phyloP scores from a whole-genome alignment of 2,113 vertebrate species.

The Rana temporaria region DNA sequence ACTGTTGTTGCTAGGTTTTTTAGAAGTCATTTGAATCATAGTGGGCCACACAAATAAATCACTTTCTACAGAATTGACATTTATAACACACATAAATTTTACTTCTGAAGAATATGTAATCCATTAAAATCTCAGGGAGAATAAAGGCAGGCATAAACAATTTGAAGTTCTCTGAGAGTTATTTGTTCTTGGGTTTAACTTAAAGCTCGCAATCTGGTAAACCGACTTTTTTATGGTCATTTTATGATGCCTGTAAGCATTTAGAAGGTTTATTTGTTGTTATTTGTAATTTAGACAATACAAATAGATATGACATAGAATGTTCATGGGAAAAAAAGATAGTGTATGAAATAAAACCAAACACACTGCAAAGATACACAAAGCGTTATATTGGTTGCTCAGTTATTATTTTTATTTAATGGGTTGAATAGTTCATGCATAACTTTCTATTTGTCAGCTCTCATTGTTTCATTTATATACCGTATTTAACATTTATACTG shows the following conservation, averaged over 20 bases:
- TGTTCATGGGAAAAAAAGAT: too few relatives aligned
- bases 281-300: too few relatives aligned
- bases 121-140: conserved; percentile 21
- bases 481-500: too few relatives aligned
- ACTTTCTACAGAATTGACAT: conserved; percentile 49
- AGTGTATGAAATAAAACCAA: too few relatives aligned
- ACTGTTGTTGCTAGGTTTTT: conserved; percentile 40
- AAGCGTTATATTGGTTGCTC: too few relatives aligned
- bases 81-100: conserved; percentile 39
- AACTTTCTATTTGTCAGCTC: too few relatives aligned
- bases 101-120: conserved; percentile 23
- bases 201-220: conserved; percentile 8
- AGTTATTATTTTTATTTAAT: too few relatives aligned
- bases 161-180: conserved; percentile 12
- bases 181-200: not conserved
- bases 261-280: too few relatives aligned
- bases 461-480: too few relatives aligned
- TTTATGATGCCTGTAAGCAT: not conserved
- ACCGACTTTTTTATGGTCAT: not conserved
- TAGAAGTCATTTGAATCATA: conserved; percentile 47
- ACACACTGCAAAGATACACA: too few relatives aligned
- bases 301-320: too few relatives aligned
- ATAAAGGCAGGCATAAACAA: conserved; percentile 23
- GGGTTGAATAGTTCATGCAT: too few relatives aligned
- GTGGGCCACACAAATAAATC: conserved; percentile 45